A percentile compares a stretch with the other conserved stretches of the same genome.
These are phyloP conservation scores for Diorhabda sublineata DNA, from an alignment of 1,140 invertebrate species.

Conservation along the genomic window DNA sequence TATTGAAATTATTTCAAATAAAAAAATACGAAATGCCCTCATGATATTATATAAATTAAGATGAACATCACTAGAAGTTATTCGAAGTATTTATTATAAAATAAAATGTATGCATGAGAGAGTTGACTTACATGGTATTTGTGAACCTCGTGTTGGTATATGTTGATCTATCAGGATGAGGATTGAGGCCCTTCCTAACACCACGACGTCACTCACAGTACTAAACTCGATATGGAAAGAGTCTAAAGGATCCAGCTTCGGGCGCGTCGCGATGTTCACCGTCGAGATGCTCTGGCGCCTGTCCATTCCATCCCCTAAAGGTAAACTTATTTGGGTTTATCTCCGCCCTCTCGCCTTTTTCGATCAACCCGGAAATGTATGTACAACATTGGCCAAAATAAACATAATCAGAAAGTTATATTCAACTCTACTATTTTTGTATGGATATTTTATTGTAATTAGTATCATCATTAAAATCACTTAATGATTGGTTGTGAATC, in stretches of 20 bases:
- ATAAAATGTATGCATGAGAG: too few relatives aligned
- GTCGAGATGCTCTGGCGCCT: conserved; percentile 22
- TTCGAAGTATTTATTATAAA: too few relatives aligned
- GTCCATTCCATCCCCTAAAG: conserved; percentile 25
- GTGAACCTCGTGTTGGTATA: too few relatives aligned
- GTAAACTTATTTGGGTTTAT: conserved; percentile 19
- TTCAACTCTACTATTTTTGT: not conserved
- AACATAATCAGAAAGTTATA: conserved; percentile 11
- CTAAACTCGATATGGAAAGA: conserved; percentile 21
- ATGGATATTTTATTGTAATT: too few relatives aligned
- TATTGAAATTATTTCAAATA: too few relatives aligned
- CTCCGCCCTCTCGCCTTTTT: conserved; percentile 9
- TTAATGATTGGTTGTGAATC: too few relatives aligned
- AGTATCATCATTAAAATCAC: too few relatives aligned
- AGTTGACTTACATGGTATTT: too few relatives aligned
- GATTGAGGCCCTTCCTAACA: conserved; percentile 17
- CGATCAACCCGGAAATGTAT: conserved; percentile 6
- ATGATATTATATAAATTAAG: too few relatives aligned
- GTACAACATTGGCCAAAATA: conserved; percentile 15
- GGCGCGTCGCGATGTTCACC: conserved; percentile 14
- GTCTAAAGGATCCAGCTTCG: conserved; percentile 21
- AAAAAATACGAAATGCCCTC: too few relatives aligned
- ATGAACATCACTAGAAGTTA: too few relatives aligned
- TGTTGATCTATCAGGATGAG: not conserved
- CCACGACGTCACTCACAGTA: conserved; percentile 25